These are phyloP conservation scores for Ara ararauna DNA, from an alignment of 2,797 vertebrate species.

Conservation along the genomic window DNA sequence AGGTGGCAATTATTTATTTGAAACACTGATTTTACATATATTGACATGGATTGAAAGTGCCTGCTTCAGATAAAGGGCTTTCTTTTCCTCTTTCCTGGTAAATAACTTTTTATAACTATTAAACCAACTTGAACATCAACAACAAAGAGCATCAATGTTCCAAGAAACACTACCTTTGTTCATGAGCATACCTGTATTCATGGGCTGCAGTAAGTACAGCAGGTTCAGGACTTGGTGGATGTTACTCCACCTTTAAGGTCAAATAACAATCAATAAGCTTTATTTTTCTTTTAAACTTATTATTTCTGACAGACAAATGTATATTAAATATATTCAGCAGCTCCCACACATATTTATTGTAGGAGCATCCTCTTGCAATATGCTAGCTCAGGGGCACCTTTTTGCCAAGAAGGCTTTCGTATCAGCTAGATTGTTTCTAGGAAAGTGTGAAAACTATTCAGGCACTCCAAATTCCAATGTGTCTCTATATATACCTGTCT, in stretches of 20 bases:
- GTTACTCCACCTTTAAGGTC: background rate
- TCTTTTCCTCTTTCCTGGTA: background rate
- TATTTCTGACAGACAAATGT: constrained; percentile 5
- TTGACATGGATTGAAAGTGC: background rate
- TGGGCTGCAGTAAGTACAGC: background rate
- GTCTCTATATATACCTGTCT: background rate
- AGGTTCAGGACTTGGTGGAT: background rate
- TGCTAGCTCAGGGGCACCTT: background rate
- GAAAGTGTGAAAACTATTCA: background rate
- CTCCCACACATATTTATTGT: background rate
- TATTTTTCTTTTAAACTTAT: background rate
- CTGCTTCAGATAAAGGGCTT: background rate
- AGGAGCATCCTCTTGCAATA: background rate
- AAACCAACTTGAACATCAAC: background rate
- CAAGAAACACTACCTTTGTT: background rate
- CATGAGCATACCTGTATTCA: background rate
- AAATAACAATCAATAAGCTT: background rate
- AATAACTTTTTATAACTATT: background rate
- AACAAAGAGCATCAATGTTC: background rate
- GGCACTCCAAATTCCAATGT: background rate
- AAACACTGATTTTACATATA: background rate
- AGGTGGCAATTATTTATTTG: background rate
- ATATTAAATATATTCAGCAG: background rate
- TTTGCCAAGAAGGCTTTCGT: background rate
- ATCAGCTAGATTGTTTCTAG: background rate